Percentiles rank a stretch among this genome's conserved stretches.
Evolutionary conservation across 2,113 vertebrate species (phyloP).

Genomic region (Neolamprologus fasciatus): DNA sequence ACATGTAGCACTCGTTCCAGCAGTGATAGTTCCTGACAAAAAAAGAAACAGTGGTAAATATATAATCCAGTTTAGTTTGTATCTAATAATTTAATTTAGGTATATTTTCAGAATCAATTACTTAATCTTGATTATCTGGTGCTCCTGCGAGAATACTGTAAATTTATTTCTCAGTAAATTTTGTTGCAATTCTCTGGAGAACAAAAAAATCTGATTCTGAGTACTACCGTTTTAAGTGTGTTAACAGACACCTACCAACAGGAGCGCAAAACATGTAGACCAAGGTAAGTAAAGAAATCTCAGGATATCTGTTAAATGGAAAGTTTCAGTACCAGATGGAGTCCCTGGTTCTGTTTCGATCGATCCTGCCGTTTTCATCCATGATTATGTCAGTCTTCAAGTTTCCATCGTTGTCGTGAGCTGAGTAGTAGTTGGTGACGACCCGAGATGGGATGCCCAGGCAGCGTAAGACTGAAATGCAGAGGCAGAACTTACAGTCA

Average conservation of each 20-base stretch:
- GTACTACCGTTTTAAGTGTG: not conserved
- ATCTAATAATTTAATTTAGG: not conserved
- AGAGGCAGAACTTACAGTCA: not conserved
- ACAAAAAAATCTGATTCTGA: not conserved
- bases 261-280: not conserved
- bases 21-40: slow-evolving; percentile 91
- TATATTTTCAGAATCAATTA: not conserved
- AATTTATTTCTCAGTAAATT: not conserved
- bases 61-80: not conserved
- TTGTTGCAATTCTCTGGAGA: not conserved
- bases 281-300: not conserved
- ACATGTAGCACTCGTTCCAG: slow-evolving; percentile 97
- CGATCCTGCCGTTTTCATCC: not conserved
- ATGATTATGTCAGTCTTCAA: not conserved
- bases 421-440: not conserved
- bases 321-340: not conserved
- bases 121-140: not conserved
- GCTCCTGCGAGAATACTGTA: not conserved
- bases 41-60: not conserved
- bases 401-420: not conserved
- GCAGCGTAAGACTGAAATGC: not conserved
- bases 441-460: not conserved
- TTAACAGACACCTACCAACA: not conserved
- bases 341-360: not conserved
- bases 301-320: not conserved